Evolutionary conservation across 2,113 vertebrate genomes (phyloP), one percentile per base, ranked within the genome.

Genomic region (Scomber japonicus): DNA sequence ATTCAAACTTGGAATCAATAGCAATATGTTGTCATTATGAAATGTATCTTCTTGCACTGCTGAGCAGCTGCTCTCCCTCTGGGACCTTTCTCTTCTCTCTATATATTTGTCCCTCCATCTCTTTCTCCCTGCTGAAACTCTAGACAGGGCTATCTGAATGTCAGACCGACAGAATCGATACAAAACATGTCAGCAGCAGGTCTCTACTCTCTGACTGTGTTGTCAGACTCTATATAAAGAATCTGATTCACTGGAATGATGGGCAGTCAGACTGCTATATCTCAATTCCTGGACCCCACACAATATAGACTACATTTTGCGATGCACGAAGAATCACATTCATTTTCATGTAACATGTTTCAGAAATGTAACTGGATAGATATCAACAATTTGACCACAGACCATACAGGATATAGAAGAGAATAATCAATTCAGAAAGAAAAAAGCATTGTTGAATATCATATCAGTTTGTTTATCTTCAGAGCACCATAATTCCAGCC

Each of bases 81-180:
- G 87, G 67, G 76, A 78, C 51, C 65, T 72, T 48, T 70, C 55
- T 72, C 68, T 21, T 56, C 78, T 71, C 48, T 75, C 0, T 64
- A 48, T 81, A 48, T 72, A 30, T 80, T 19, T 62, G 51, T 85
- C 63, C 70, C 11, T 78, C 73, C 14, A 49, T 81, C 63, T 85
- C 57, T 60, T 46, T 59, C 49, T 72, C 74, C 71, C 27, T 40
- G 51, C 48, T 83, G 88, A 87, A 89, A 82, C 78, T 55, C 71
- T 78, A 88, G 81, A 86, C 81, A 44, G 19, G 72, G 61, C 83
- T 83, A 75, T 86, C 74, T 79, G 65, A 86, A 90, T 85, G 82
- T 80, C 83, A 89, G 73, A 65, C 74, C 79, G 88, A 71, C 83
- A 64, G 21, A 71, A 93, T 93, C 93, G 6, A 93, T 92, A 88